These are phyloP conservation scores for Napeogenes inachia DNA, from an alignment of 2,888 invertebrate genomes.

Conservation along the genomic window DNA sequence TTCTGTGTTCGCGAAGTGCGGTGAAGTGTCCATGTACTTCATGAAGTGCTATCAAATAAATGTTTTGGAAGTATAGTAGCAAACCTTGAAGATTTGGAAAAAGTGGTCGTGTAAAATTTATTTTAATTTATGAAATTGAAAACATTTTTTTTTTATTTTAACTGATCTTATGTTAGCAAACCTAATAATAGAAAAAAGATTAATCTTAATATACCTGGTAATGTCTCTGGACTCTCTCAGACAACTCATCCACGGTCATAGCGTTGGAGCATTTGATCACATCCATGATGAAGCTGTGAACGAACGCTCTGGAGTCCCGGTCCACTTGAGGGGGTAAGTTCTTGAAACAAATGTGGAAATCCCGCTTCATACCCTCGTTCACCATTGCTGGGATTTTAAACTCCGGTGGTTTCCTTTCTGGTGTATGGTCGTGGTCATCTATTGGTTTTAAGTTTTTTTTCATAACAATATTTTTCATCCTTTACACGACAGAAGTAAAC, in stretches of 20 bases:
- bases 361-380: slow-evolving; percentile 62
- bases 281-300: slow-evolving; percentile 81
- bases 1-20: slow-evolving; percentile 80
- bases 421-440: slow-evolving; percentile 57
- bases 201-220: slow-evolving; percentile 80
- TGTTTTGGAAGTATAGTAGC: not conserved
- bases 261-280: slow-evolving; percentile 78
- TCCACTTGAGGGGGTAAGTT: slow-evolving; percentile 58
- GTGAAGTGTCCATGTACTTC: slow-evolving; percentile 83
- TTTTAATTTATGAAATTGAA: no score
- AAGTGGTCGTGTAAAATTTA: no score
- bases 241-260: slow-evolving; percentile 88
- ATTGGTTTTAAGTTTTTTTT: not conserved
- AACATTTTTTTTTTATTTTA: no score
- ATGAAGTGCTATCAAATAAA: slow-evolving; percentile 72
- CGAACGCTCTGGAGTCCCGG: slow-evolving; percentile 82
- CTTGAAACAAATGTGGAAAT: slow-evolving; percentile 69
- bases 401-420: slow-evolving; percentile 52
- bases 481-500: no score
- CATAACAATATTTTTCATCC: no score
- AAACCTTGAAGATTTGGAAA: no score
- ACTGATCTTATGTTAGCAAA: no score
- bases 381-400: slow-evolving; percentile 61
- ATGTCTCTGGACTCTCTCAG: slow-evolving; percentile 93
- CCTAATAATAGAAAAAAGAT: no score